phyloP scores from a whole-genome alignment of 2,888 invertebrate species.

The Oeneis ivallda region DNA sequence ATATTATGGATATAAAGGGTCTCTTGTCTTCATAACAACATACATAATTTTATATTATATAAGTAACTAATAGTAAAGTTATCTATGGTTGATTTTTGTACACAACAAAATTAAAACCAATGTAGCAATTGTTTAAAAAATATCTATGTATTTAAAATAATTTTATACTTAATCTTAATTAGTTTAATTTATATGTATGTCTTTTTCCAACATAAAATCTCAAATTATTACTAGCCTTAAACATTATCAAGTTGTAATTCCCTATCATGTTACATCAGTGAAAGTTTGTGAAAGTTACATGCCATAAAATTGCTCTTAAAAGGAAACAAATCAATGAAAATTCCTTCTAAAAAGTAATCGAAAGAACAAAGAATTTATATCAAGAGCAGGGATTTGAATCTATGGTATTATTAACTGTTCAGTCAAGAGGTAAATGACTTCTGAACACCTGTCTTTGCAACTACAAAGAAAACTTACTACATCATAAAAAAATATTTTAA shows the following conservation, averaged over 20 bases:
- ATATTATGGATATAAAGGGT: no score
- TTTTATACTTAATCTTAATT: not conserved
- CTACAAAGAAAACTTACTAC: conserved; percentile 44
- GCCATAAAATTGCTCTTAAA: conserved; percentile 27
- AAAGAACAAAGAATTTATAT: conserved; percentile 54
- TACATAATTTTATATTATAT: no score
- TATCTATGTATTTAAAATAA: not conserved
- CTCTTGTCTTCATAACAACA: no score
- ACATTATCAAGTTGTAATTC: conserved; percentile 13
- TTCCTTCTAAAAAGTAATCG: conserved; percentile 33
- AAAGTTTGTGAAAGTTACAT: conserved; percentile 72
- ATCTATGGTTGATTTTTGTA: no score
- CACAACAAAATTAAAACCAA: no score
- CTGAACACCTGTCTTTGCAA: conserved; percentile 73
- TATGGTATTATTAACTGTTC: conserved; percentile 65
- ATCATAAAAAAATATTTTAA: conserved; percentile 45
- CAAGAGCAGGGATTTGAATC: conserved; percentile 58
- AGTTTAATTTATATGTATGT: not conserved
- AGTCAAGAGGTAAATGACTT: conserved; percentile 77
- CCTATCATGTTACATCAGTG: conserved; percentile 48
- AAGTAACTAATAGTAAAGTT: no score
- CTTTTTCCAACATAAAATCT: not conserved
- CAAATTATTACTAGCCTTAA: not conserved
- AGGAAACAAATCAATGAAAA: conserved; percentile 40
- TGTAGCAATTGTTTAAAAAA: no score